Evolutionary conservation across 2,797 vertebrate genomes (phyloP), one percentile per base, ranked within the genome.

Genomic region (Eulemur rubriventer): DNA sequence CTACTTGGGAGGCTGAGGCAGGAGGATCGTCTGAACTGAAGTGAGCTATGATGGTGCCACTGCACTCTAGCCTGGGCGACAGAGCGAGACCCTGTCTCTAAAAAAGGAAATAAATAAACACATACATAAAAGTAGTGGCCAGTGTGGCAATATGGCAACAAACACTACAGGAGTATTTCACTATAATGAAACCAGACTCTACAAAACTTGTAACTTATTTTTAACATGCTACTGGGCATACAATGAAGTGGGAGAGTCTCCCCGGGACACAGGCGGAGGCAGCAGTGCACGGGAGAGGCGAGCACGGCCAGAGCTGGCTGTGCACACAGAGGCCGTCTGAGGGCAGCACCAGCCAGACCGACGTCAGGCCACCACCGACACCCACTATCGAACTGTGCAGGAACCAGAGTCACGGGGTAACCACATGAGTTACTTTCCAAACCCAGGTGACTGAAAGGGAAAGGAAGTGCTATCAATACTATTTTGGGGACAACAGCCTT

Each of bases 391-490:
- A 35, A 22, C 50, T 26, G 46, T 2, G 4, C 41, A 43, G 52
- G 22, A 79, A 46, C 9, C 26, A 11, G n/a, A 12, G 75, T 5
- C 2, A 7, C 0, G 5, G 41, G 14, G 57, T 48, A 14, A 7
- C 33, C 35, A 63, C 35, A 20, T 8, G 22, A 16, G 8, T 17
- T 35, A 46, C 16, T 55, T 78, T 70, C 75, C 55, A 46, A 7
- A 57, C 13, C 33, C 2, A 5, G 33, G 20, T 16, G 33, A 22
- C 30, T 4, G 13, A 38, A n/a, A 70, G 38, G 20, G 22, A 70
- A 41, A 41, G 50, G 50, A 50, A 35, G 11, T 22, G 1, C 6
- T 18, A 30, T 12, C 1, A 8, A 30, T 0, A 6, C 5, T 0
- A 8, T 28, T 7, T 10, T 7, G 4, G 5, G 22, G 38, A 80